Conservation (phyloP, 2,797 vertebrate species). For the Decapterus maruadsi region DNA sequence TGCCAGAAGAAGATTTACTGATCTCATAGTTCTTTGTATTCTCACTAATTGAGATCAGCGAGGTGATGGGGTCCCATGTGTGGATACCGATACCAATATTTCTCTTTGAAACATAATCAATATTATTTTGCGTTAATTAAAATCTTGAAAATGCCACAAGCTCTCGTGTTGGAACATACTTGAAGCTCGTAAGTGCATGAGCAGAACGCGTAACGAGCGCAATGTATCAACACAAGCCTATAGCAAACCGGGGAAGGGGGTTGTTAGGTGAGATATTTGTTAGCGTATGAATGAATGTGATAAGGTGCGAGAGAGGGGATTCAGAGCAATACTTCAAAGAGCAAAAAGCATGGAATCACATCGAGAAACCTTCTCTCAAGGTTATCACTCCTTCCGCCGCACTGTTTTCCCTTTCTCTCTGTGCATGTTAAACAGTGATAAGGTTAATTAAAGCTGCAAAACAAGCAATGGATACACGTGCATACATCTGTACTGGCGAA, state of each 20-base stretch:
- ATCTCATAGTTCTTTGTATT: conserved; percentile 31
- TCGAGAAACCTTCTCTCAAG: conserved; percentile 51
- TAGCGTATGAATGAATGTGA: conserved; percentile 49
- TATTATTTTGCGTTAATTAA: conserved; percentile 57
- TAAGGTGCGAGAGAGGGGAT: conserved; percentile 39
- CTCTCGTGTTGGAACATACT: not conserved
- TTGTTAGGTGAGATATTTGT: conserved; percentile 16
- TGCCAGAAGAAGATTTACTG: conserved; percentile 36
- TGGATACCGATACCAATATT: conserved; percentile 31
- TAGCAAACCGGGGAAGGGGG: not conserved
- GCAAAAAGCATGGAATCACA: conserved; percentile 36
- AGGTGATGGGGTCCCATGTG: conserved; percentile 22
- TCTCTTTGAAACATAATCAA: conserved; percentile 52
- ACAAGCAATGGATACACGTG: conserved; percentile 48
- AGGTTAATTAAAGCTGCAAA: conserved; percentile 63
- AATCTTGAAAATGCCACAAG: conserved; percentile 29
- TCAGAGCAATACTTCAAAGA: conserved; percentile 57
- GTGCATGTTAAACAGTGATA: conserved; percentile 63
- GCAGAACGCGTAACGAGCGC: conserved; percentile 6
- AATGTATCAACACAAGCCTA: conserved; percentile 24
- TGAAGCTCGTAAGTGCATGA: conserved; percentile 6
- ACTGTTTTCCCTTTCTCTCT: conserved; percentile 25
- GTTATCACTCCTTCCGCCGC: conserved; percentile 64
- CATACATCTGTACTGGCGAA: conserved; percentile 8
- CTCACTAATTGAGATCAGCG: conserved; percentile 43